Conservation (phyloP, 2,888 invertebrate species). For the Galerucella pusilla region DNA sequence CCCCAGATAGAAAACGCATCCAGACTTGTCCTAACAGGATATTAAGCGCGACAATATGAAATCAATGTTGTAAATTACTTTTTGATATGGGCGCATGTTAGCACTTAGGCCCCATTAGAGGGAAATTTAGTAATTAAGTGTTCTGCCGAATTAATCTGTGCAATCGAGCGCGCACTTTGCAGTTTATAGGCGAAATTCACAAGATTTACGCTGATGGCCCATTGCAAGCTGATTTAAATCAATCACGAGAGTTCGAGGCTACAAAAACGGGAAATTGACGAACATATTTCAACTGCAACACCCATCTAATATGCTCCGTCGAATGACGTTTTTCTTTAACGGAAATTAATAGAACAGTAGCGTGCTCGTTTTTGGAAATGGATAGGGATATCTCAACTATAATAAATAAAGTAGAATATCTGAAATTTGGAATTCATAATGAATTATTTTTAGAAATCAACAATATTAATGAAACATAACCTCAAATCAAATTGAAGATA, state of each 20-base stretch:
- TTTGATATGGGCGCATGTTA: constrained; percentile 58
- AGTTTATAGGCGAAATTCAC: constrained; percentile 33
- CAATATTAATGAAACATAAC: too few relatives aligned
- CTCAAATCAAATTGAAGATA: too few relatives aligned
- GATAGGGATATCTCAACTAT: too few relatives aligned
- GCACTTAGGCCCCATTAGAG: constrained; percentile 54
- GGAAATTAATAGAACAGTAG: constrained; percentile 1
- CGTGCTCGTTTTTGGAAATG: not conserved
- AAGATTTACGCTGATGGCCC: constrained; percentile 32
- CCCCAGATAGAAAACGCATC: not conserved
- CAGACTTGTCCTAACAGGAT: constrained; percentile 13
- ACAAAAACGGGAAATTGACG: constrained; percentile 35
- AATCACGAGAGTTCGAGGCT: constrained; percentile 22
- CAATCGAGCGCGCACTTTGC: constrained; percentile 51
- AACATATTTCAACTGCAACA: constrained; percentile 14
- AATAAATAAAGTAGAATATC: too few relatives aligned
- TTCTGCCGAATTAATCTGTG: constrained; percentile 55
- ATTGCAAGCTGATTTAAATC: constrained; percentile 34
- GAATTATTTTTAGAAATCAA: too few relatives aligned
- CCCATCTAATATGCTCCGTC: not conserved
- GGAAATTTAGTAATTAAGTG: constrained; percentile 58
- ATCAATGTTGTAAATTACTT: constrained; percentile 57
- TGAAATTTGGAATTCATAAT: too few relatives aligned
- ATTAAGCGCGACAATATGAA: constrained; percentile 35
- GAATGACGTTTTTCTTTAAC: constrained; percentile 9